Percentiles rank a stretch among this genome's conserved stretches.
These are phyloP conservation scores for Sarcophaga peregrina DNA, from an alignment of 1,140 invertebrate species.

Conservation along the genomic window DNA sequence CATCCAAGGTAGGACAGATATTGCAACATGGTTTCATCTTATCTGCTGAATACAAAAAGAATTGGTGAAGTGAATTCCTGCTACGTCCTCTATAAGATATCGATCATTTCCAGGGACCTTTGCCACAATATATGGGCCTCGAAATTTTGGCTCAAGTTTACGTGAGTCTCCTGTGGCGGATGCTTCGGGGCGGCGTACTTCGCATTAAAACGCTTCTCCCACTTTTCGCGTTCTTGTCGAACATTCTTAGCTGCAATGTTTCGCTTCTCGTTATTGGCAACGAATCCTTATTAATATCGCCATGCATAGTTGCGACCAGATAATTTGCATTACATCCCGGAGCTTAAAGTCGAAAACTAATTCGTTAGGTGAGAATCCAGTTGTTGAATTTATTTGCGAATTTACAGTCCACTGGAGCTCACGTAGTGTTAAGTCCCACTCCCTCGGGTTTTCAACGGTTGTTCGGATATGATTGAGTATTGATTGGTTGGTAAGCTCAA, in stretches of 20 bases:
- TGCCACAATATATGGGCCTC: neutral
- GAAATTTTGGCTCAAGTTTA: constrained; percentile 32
- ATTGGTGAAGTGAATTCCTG: too few relatives aligned
- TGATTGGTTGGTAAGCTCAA: constrained; percentile 51
- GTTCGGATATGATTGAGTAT: constrained; percentile 44
- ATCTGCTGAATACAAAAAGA: neutral
- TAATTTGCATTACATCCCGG: constrained; percentile 17
- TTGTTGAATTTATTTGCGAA: constrained; percentile 50
- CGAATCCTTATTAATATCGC: neutral
- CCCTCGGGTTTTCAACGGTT: constrained; percentile 28
- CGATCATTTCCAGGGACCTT: neutral
- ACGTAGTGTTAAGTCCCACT: constrained; percentile 50
- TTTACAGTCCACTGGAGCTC: constrained; percentile 53
- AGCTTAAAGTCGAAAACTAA: too few relatives aligned
- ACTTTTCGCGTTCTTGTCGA: too few relatives aligned
- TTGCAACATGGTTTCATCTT: constrained; percentile 20
- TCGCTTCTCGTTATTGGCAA: neutral
- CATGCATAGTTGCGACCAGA: constrained; percentile 38
- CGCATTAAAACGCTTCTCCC: too few relatives aligned
- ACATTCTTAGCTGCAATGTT: too few relatives aligned
- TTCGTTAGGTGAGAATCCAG: constrained; percentile 49
- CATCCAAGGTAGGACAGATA: neutral
- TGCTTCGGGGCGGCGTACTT: too few relatives aligned
- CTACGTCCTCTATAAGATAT: constrained; percentile 17
- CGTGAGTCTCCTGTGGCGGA: constrained; percentile 21